A percentile compares a stretch with the other conserved stretches of the same genome.
These are phyloP conservation scores for Latheticus oryzae DNA, from an alignment of 2,888 invertebrate genomes.

Conservation along the genomic window DNA sequence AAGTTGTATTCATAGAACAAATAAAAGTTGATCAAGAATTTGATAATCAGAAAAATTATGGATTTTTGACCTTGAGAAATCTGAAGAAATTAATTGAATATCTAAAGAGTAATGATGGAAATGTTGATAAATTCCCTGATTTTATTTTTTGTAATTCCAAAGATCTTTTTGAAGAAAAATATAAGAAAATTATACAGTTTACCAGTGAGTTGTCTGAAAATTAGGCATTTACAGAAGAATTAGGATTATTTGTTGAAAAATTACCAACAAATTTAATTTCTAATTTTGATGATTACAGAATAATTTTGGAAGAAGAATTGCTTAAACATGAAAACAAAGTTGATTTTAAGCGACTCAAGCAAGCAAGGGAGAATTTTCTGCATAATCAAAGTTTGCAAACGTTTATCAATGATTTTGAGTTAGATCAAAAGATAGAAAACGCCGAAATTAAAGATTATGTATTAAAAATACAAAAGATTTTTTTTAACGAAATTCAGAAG, in stretches of 20 bases:
- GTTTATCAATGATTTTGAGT: too few species aligned
- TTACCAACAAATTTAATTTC: conserved; percentile 1
- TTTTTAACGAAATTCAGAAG: too few species aligned
- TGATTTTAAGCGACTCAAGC: not conserved
- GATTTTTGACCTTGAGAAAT: not conserved
- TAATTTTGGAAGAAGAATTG: conserved; percentile 12
- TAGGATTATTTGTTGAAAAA: conserved; percentile 7
- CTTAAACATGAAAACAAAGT: conserved; percentile 8
- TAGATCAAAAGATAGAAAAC: too few species aligned
- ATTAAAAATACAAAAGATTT: too few species aligned
- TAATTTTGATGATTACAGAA: not conserved
- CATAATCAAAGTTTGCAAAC: not conserved
- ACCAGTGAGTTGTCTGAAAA: conserved; percentile 8
- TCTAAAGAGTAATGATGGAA: not conserved
- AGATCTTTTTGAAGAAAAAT: conserved; percentile 6
- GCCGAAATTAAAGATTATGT: too few species aligned
- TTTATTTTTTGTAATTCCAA: not conserved
- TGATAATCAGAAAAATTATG: not conserved
- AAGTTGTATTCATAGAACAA: not conserved
- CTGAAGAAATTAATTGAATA: not conserved
- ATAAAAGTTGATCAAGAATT: not conserved
- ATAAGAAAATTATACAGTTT: not conserved
- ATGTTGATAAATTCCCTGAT: not conserved
- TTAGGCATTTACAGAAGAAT: not conserved
- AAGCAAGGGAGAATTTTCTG: not conserved